Percentiles rank a stretch among this genome's conserved stretches.
phyloP scores from a whole-genome alignment of 1,140 invertebrate genomes.

The Cecropterus lyciades region DNA sequence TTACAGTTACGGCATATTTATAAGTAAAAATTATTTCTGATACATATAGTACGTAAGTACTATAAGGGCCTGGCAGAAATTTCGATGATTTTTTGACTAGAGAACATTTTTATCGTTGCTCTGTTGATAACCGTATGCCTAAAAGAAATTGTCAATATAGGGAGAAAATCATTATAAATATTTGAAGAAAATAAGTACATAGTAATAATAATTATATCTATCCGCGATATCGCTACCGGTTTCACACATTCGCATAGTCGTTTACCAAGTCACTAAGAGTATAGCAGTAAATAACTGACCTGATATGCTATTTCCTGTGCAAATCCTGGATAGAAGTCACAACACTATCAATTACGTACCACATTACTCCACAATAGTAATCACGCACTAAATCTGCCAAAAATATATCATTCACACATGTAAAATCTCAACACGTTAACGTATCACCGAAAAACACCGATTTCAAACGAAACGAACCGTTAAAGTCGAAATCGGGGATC shows the following conservation, averaged over 20 bases:
- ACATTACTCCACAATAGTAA: slow-evolving; percentile 37
- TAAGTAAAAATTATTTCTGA: too few relatives aligned
- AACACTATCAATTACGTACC: slow-evolving; percentile 37
- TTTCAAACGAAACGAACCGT: slow-evolving; percentile 19
- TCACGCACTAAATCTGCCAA: slow-evolving; percentile 23
- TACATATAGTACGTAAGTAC: too few relatives aligned
- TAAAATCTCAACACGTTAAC: slow-evolving; percentile 31
- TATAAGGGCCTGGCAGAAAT: too few relatives aligned
- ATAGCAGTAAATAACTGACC: slow-evolving; percentile 24
- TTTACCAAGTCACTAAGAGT: neutral
- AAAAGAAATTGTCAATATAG: too few relatives aligned
- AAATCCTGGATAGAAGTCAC: slow-evolving; percentile 27
- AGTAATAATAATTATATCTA: too few relatives aligned
- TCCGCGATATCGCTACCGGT: neutral
- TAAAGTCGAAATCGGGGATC: slow-evolving; percentile 35
- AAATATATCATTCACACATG: slow-evolving; percentile 24
- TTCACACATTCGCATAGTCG: slow-evolving; percentile 1
- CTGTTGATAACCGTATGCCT: too few relatives aligned
- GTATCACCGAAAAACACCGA: slow-evolving; percentile 14
- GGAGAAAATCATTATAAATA: too few relatives aligned
- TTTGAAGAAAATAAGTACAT: too few relatives aligned
- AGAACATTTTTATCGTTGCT: too few relatives aligned
- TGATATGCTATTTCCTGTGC: slow-evolving; percentile 20
- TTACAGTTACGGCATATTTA: too few relatives aligned
- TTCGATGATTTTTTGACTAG: too few relatives aligned